These are phyloP conservation scores for Cephus pulcher DNA, from an alignment of 2,888 invertebrate species.

Conservation along the genomic window DNA sequence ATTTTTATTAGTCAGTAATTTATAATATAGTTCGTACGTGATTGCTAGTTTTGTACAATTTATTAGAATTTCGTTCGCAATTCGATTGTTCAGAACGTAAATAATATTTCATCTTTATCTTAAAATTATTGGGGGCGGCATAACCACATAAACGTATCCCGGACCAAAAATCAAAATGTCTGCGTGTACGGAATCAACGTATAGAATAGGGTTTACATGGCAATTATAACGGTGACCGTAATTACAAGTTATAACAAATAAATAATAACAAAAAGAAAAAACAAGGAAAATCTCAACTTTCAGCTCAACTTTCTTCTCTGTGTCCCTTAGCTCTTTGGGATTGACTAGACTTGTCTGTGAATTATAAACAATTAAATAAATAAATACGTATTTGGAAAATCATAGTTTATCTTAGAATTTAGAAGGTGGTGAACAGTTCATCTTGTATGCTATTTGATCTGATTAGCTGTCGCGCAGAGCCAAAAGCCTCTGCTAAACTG, in stretches of 20 bases:
- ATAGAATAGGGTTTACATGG: conserved; percentile 10
- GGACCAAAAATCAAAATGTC: conserved; percentile 17
- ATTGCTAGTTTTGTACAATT: conserved; percentile 15
- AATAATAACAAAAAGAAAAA: conserved; percentile 52
- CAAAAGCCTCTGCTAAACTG: conserved; percentile 70
- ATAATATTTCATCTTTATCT: not conserved
- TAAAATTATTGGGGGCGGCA: not conserved
- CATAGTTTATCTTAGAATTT: conserved; percentile 45
- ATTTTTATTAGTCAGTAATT: not conserved
- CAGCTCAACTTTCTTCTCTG: conserved; percentile 11
- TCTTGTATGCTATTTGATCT: conserved; percentile 89
- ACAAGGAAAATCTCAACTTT: conserved; percentile 48
- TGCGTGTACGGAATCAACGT: conserved; percentile 12
- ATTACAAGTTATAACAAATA: conserved; percentile 58
- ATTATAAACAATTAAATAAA: conserved; percentile 37
- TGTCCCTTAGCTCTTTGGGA: conserved; percentile 24
- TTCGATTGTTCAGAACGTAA: not conserved
- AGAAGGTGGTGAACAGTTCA: conserved; percentile 75
- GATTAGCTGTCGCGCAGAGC: conserved; percentile 72
- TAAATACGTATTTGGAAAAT: conserved; percentile 55
- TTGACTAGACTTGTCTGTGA: conserved; percentile 39
- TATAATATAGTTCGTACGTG: conserved; percentile 13
- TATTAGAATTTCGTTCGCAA: conserved; percentile 7
- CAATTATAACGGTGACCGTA: conserved; percentile 36
- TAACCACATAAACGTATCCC: conserved; percentile 1